phyloP scores from a whole-genome alignment of 2,888 invertebrate species.

The Diaprepes abbreviatus region DNA sequence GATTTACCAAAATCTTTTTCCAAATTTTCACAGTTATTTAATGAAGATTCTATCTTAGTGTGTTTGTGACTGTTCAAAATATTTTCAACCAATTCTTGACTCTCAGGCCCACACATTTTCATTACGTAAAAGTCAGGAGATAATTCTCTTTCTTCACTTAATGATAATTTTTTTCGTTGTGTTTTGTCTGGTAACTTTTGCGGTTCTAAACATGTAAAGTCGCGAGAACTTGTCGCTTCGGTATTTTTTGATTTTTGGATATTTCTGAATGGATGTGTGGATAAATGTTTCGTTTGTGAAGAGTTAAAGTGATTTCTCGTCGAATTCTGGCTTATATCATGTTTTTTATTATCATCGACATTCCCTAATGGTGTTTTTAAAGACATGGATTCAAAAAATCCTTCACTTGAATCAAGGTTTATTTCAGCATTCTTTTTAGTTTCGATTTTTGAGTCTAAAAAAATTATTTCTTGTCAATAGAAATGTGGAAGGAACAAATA shows the following conservation, averaged over 20 bases:
- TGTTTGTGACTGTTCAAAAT: background rate
- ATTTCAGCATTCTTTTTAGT: background rate
- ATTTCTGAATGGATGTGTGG: background rate
- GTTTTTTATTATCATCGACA: background rate
- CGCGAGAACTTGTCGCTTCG: background rate
- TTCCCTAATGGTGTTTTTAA: background rate
- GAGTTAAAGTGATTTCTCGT: background rate
- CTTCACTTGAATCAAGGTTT: constrained; percentile 21
- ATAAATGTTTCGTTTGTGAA: background rate
- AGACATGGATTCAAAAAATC: constrained; percentile 16
- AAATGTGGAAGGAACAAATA: too few species aligned
- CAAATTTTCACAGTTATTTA: background rate
- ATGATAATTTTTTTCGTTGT: background rate
- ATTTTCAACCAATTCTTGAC: background rate
- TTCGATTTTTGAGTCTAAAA: background rate
- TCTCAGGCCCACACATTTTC: constrained; percentile 5
- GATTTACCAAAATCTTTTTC: background rate
- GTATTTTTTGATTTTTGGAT: too few species aligned
- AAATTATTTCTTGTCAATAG: too few species aligned
- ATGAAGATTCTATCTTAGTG: too few species aligned
- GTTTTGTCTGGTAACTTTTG: background rate
- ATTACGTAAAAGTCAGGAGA: background rate
- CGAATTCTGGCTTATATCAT: background rate
- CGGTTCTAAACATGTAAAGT: background rate
- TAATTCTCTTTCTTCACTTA: background rate